Base-by-base conservation (phyloP, 2,113 vertebrate genomes). In the Microcebus murinus region DNA sequence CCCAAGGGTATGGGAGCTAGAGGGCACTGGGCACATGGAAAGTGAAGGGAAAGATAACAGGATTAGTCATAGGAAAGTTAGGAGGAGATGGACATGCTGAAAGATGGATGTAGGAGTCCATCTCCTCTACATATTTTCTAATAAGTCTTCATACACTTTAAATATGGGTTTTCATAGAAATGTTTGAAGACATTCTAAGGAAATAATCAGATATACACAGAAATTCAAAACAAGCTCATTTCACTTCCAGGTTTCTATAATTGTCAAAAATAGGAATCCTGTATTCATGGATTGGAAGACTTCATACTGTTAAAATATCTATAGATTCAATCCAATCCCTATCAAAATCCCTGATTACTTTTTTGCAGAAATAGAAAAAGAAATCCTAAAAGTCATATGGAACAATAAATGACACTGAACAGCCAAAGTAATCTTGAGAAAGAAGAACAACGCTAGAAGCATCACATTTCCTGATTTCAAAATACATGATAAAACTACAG, bases 1-100 rank as follows among this genome's bases (percentile, higher is more conserved):
- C 6, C 3, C 25, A 14, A 57, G 11, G 17, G 4, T 14, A 6
- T 45, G 3, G 20, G 57, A 8, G 3, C 0, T 10, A n/a, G 29
- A 29, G 13, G 36, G 20, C 2, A 55, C 17, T 77, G 57, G 23
- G 5, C 20, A 18, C 8, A n/a, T 42, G 36, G 6, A 36, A 85
- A 87, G 12, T 31, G 18, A 87, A 65, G 31, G 45, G 27, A 68
- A 83, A 45, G 29, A 21, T 12, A 34, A 39, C 3, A 59, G n/a
- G 27, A 80, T 42, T 8, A 34, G 76, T 55, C 27, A 73, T 31
- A 25, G 50, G 50, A 25, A 45, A 31, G 14, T 63, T 34, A 65
- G 25, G 18, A 59, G 18, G 57, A 71, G 20, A 48, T 48, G 7
- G 29, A 17, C 21, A 39, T 8, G 21, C 14, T 42, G 23, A 79